These are phyloP conservation scores for Zapus hudsonius DNA, from an alignment of 2,113 vertebrate genomes.

Conservation along the genomic window DNA sequence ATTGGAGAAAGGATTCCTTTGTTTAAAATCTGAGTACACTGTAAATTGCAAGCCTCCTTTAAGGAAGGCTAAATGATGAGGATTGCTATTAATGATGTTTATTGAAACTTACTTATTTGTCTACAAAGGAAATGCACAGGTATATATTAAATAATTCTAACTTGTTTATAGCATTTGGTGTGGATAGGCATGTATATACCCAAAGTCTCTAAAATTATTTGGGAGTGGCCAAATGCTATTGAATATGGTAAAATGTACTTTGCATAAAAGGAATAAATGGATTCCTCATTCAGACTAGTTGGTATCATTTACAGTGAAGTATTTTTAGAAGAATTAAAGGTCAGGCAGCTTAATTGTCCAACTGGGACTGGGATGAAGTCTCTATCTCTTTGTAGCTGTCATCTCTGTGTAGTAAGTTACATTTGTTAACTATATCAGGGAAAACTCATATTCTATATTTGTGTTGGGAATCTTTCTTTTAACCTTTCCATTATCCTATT, in stretches of 20 bases:
- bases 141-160: not conserved
- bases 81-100: not conserved
- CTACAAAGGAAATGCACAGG: not conserved
- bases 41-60: not conserved
- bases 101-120: slow-evolving; percentile 30
- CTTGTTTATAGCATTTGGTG: not conserved
- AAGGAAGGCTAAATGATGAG: not conserved
- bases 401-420: not conserved
- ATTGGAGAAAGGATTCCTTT: not conserved
- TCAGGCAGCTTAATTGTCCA: not conserved
- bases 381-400: not conserved
- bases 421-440: not conserved
- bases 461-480: not conserved
- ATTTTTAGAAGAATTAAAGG: not conserved
- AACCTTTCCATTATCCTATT: not conserved
- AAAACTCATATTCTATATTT: not conserved
- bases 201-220: not conserved
- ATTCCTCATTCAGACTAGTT: not conserved
- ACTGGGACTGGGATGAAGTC: not conserved
- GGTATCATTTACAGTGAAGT: not conserved
- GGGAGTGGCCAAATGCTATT: not conserved
- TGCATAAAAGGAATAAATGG: not conserved
- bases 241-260: not conserved
- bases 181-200: not conserved
- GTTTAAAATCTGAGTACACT: slow-evolving; percentile 4